These are phyloP conservation scores for Cecropterus lyciades DNA, from an alignment of 1,140 invertebrate genomes.

Conservation along the genomic window DNA sequence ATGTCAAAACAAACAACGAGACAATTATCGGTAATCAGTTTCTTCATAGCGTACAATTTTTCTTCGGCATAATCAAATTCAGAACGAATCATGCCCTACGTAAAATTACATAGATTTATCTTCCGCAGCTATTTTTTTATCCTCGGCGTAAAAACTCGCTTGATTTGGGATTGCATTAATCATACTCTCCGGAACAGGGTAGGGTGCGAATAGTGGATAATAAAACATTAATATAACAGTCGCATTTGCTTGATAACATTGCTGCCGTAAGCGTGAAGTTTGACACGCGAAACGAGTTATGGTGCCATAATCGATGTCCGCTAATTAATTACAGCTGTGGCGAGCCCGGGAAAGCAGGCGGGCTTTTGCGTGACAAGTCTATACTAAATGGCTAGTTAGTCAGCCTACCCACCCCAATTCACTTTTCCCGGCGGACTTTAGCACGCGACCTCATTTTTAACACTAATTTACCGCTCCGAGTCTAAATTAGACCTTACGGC, in stretches of 20 bases:
- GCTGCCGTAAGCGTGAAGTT: constrained; percentile 16
- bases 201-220: too few relatives aligned
- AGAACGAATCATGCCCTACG: too few relatives aligned
- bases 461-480: constrained; percentile 34
- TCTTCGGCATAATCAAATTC: too few relatives aligned
- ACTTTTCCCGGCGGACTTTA: constrained; percentile 41
- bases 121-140: too few relatives aligned
- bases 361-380: constrained; percentile 44
- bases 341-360: constrained; percentile 35
- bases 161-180: too few relatives aligned
- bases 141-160: too few relatives aligned
- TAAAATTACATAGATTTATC: too few relatives aligned
- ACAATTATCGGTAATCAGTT: constrained; percentile 14
- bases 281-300: constrained; percentile 36
- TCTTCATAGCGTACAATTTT: neutral
- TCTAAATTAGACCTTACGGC: constrained; percentile 15
- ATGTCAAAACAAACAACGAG: constrained; percentile 14
- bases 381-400: constrained; percentile 47
- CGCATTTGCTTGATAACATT: constrained; percentile 26
- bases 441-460: constrained; percentile 46
- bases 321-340: constrained; percentile 54
- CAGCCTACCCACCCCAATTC: constrained; percentile 46
- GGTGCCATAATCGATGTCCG: constrained; percentile 43
- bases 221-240: constrained; percentile 13
- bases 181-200: too few relatives aligned